phyloP scores from a whole-genome alignment of 2,797 vertebrate genomes.

The Sorex maritimensis region DNA sequence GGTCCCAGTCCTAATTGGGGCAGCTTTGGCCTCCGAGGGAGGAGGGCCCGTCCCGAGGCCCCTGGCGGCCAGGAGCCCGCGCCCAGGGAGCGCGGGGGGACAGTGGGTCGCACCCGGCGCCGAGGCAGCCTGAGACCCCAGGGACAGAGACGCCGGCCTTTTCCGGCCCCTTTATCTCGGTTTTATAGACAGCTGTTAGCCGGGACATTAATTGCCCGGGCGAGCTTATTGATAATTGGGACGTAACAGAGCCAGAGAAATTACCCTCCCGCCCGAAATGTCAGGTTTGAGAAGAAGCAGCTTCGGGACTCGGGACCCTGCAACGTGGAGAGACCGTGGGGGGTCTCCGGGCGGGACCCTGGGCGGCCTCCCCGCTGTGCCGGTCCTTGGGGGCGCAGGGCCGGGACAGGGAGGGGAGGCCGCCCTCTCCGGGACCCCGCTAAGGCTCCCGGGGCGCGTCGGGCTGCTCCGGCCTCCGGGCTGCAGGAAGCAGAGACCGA shows the following conservation, averaged over 20 bases:
- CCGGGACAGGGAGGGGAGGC: neutral
- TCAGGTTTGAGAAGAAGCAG: slow-evolving; percentile 87
- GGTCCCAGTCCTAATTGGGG: slow-evolving; percentile 50
- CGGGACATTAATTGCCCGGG: slow-evolving; percentile 82
- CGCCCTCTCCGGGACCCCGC: neutral
- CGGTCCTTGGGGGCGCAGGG: slow-evolving; percentile 56
- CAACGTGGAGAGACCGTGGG: slow-evolving; percentile 70
- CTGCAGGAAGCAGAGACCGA: no score
- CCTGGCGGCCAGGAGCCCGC: neutral
- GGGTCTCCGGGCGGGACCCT: slow-evolving; percentile 66
- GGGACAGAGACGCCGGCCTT: neutral
- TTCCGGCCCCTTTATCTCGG: slow-evolving; percentile 64
- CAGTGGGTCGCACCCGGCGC: neutral
- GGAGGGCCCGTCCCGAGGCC: neutral
- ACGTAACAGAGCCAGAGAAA: slow-evolving; percentile 85
- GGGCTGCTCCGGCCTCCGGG: no score
- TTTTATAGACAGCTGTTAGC: slow-evolving; percentile 81
- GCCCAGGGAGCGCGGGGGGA: neutral
- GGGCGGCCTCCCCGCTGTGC: neutral
- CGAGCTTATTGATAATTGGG: slow-evolving; percentile 85
- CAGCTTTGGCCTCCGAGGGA: neutral
- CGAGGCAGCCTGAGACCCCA: neutral
- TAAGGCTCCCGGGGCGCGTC: no score
- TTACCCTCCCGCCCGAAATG: slow-evolving; percentile 84
- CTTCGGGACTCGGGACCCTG: slow-evolving; percentile 76